phyloP scores from a whole-genome alignment of 2,797 vertebrate species.

The Sitta carolinensis region DNA sequence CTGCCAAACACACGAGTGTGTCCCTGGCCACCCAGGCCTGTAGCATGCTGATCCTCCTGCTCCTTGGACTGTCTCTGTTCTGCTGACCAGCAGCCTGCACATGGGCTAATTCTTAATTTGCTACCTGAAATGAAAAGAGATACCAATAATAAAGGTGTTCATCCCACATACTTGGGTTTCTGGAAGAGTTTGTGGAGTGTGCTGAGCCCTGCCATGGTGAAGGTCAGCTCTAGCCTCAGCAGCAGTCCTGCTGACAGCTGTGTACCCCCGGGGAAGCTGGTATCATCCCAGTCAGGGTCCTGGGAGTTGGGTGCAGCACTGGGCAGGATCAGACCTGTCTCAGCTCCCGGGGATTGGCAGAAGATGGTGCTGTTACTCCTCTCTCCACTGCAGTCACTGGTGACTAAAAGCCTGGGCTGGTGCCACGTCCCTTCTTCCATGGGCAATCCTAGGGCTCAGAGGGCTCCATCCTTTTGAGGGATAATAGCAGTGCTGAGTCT shows the following conservation, averaged over 20 bases:
- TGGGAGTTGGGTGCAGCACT: neutral
- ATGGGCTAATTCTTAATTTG: neutral
- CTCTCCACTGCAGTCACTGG: accelerated
- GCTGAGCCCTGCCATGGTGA: accelerated
- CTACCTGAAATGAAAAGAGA: neutral
- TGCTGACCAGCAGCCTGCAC: neutral
- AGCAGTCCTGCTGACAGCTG: neutral
- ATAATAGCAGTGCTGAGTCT: accelerated
- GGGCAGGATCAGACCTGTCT: neutral
- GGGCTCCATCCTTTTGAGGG: neutral
- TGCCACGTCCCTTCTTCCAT: neutral
- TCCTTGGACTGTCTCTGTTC: neutral
- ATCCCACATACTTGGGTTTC: neutral
- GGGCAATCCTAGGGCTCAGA: accelerated
- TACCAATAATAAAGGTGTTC: conserved; percentile 29
- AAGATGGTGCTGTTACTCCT: conserved; percentile 49
- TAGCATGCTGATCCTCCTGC: conserved; percentile 9
- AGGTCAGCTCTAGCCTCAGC: accelerated
- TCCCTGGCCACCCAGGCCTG: neutral
- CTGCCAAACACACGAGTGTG: neutral
- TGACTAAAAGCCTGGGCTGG: neutral
- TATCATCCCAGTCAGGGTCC: accelerated
- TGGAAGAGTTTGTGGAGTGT: neutral
- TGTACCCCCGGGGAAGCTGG: accelerated
- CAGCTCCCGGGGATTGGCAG: neutral